These are phyloP conservation scores for Oncorhynchus tshawytscha DNA, from an alignment of 2,113 vertebrate species.

Conservation along the genomic window DNA sequence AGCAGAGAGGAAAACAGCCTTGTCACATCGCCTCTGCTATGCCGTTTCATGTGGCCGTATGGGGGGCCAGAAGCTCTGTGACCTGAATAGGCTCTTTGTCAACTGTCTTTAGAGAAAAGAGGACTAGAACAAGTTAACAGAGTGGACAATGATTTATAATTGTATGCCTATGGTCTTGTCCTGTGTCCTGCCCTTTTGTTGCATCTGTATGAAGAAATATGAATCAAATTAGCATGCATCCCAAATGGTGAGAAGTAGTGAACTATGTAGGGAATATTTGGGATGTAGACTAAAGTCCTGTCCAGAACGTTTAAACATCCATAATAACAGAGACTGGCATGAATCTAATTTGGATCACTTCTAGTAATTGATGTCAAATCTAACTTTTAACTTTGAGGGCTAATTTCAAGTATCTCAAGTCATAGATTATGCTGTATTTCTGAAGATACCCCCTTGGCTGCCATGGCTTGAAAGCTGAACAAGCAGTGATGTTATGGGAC, in stretches of 20 bases:
- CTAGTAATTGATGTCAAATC: conserved; percentile 5
- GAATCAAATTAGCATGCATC: too few species aligned
- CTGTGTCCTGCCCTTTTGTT: too few species aligned
- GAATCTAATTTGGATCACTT: background rate
- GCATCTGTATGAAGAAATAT: too few species aligned
- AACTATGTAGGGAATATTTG: background rate
- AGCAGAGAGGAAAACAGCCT: background rate
- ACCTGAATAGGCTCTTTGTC: background rate
- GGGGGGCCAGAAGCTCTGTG: background rate
- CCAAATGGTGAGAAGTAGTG: too few species aligned
- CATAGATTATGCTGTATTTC: background rate
- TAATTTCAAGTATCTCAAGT: background rate
- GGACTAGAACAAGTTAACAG: background rate
- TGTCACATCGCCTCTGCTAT: background rate
- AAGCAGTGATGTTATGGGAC: background rate
- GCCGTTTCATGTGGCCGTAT: background rate
- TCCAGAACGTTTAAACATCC: background rate
- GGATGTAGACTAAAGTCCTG: background rate
- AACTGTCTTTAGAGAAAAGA: background rate
- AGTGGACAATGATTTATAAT: background rate
- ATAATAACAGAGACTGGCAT: background rate
- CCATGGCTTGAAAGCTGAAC: background rate
- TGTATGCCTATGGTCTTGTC: too few species aligned
- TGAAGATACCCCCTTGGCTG: background rate
- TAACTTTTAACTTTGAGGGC: background rate